These are phyloP conservation scores for Puma concolor DNA, from an alignment of 2,113 vertebrate genomes.

Conservation along the genomic window DNA sequence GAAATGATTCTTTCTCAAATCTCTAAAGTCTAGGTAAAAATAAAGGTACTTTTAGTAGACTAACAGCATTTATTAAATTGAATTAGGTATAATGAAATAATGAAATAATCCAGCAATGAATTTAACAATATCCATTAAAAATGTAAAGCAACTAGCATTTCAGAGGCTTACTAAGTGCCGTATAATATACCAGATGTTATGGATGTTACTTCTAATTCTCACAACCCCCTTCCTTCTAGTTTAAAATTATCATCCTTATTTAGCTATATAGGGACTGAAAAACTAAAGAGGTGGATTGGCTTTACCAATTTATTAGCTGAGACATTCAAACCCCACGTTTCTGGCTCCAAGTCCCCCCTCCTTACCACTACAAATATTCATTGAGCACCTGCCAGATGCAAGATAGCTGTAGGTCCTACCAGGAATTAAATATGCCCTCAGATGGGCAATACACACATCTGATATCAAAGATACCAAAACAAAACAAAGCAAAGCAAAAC, in stretches of 20 bases:
- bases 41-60: neutral
- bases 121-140: neutral
- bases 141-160: slow-evolving; percentile 25
- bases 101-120: neutral
- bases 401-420: neutral
- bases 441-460: too few species aligned
- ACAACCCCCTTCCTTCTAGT: neutral
- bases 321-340: neutral
- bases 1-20: neutral
- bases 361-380: neutral
- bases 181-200: neutral
- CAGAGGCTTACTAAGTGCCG: neutral
- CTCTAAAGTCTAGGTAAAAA: neutral
- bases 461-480: neutral
- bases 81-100: neutral
- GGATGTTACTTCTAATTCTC: neutral
- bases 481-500: neutral
- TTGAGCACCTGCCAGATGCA: neutral
- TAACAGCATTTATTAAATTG: neutral
- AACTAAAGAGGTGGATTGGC: neutral
- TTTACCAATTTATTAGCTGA: neutral
- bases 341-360: neutral
- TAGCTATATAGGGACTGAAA: neutral
- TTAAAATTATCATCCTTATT: neutral
- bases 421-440: neutral